Percentiles rank a stretch among this genome's conserved stretches.
phyloP scores from a whole-genome alignment of 1,140 invertebrate genomes.

The Hypsibius dujardini region DNA sequence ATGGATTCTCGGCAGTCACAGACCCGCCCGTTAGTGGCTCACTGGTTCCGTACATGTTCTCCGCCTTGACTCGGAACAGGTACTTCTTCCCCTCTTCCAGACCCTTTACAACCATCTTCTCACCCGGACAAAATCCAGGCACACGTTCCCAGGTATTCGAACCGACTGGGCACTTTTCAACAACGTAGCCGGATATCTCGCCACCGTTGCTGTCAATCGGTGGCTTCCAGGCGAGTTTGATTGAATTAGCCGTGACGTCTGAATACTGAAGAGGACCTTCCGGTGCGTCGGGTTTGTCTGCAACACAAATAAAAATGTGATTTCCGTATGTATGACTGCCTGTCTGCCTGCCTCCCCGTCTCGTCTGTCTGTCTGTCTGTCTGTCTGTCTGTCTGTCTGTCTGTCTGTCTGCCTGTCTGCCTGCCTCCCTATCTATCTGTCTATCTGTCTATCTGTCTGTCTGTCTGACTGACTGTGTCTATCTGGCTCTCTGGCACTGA shows the following conservation, averaged over 20 bases:
- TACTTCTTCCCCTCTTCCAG: conserved; percentile 84
- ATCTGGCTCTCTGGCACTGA: too few relatives aligned
- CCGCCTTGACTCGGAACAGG: conserved; percentile 81
- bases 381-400: too few relatives aligned
- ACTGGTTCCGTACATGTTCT: conserved; percentile 87
- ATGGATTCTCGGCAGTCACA: conserved; percentile 79
- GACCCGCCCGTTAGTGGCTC: conserved; percentile 79
- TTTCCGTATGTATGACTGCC: too few relatives aligned
- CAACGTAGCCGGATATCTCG: conserved; percentile 77
- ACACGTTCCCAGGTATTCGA: conserved; percentile 65
- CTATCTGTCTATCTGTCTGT: too few relatives aligned
- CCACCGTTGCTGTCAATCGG: conserved; percentile 84
- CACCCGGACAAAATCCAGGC: conserved; percentile 72
- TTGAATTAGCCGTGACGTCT: conserved; percentile 55
- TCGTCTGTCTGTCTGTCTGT: too few relatives aligned
- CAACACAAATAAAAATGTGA: conserved; percentile 32
- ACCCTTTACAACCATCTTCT: conserved; percentile 70
- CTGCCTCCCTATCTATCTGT: too few relatives aligned
- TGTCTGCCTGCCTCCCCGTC: too few relatives aligned
- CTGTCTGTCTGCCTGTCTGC: too few relatives aligned
- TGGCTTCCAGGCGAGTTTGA: conserved; percentile 77
- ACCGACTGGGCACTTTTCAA: conserved; percentile 73
- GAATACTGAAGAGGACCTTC: conserved; percentile 68
- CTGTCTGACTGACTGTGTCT: too few relatives aligned
- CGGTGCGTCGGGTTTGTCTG: conserved; percentile 71